A percentile compares a stretch with the other conserved stretches of the same genome.
These are phyloP conservation scores for Tragelaphus buxtoni DNA, from an alignment of 2,113 vertebrate species.

Conservation along the genomic window DNA sequence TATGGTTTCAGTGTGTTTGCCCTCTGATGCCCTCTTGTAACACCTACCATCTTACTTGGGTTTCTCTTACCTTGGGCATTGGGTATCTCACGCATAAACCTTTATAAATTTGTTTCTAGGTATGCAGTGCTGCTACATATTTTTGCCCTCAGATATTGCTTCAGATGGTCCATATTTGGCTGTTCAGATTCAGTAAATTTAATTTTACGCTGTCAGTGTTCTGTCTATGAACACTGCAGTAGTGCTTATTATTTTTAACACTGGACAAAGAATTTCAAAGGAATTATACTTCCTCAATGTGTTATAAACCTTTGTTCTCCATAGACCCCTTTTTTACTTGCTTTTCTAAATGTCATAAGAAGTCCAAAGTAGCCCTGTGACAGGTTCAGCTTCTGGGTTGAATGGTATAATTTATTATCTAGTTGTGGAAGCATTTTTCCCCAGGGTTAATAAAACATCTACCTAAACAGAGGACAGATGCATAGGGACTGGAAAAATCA, in stretches of 20 bases:
- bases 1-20: no score
- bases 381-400: background rate
- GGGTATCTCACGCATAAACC: background rate
- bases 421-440: background rate
- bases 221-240: background rate
- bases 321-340: background rate
- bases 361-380: background rate
- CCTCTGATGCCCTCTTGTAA: no score
- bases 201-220: background rate
- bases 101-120: background rate
- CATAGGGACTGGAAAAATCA: background rate
- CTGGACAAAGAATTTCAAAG: background rate
- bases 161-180: background rate
- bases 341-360: background rate
- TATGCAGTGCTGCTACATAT: background rate
- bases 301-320: background rate
- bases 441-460: slow-evolving; percentile 2
- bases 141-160: background rate
- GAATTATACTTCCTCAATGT: background rate
- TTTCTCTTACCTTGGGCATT: no score
- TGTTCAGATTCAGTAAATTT: background rate
- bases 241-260: background rate
- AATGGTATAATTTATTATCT: background rate
- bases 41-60: no score
- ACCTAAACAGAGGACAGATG: background rate